Conservation (phyloP, 2,113 vertebrate genomes). For the Brienomyrus longianalis region DNA sequence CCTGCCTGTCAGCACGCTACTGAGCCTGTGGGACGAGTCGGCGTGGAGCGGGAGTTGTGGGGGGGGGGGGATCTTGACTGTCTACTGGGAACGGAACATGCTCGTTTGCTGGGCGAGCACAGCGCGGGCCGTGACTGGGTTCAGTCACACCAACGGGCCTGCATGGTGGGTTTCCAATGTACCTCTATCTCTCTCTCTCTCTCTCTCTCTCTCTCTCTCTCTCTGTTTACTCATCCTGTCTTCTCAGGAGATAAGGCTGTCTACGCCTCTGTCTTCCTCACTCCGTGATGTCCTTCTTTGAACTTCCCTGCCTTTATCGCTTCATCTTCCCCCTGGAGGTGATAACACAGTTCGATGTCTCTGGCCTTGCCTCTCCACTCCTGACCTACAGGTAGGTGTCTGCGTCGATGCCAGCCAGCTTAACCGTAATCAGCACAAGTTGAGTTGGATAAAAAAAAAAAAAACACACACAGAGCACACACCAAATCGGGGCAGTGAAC, state of each 20-base stretch:
- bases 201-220: neutral
- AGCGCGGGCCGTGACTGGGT: neutral
- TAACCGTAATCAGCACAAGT: neutral
- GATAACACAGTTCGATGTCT: neutral
- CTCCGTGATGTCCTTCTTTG: neutral
- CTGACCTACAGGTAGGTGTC: neutral
- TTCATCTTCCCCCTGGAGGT: neutral
- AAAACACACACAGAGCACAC: neutral
- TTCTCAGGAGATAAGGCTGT: constrained; percentile 10
- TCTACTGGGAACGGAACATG: neutral
- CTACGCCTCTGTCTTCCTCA: neutral
- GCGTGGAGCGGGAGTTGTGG: neutral
- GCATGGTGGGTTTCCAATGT: neutral
- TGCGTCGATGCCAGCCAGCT: neutral
- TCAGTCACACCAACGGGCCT: neutral
- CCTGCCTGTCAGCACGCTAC: neutral
- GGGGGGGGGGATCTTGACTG: neutral
- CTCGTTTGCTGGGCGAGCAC: neutral
- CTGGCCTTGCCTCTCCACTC: neutral
- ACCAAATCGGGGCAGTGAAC: neutral
- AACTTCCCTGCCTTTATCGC: neutral
- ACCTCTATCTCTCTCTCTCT: neutral
- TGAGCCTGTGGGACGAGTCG: neutral
- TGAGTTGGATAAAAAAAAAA: no score
- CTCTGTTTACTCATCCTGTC: constrained; percentile 3